Conservation (phyloP, 2,113 vertebrate species). For the Glaucidium brasilianum region DNA sequence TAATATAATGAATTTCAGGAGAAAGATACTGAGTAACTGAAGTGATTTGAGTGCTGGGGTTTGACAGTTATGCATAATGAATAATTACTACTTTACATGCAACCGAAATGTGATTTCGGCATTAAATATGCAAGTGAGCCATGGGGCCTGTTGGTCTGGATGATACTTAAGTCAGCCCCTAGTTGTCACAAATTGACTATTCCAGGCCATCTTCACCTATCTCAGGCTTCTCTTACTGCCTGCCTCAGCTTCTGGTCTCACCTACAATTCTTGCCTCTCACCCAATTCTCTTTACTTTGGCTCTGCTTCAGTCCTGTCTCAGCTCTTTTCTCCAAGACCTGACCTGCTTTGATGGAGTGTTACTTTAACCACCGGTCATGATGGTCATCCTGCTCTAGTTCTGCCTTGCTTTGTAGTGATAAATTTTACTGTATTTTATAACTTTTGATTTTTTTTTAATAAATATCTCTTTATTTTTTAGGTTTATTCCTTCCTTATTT, state of each 20-base stretch:
- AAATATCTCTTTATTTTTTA: neutral
- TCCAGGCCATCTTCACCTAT: neutral
- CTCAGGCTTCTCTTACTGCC: neutral
- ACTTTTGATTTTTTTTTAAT: neutral
- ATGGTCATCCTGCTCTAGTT: neutral
- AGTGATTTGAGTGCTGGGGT: neutral
- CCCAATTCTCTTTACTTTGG: neutral
- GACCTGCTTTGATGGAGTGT: neutral
- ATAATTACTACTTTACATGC: neutral
- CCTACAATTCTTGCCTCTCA: neutral
- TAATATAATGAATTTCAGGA: neutral
- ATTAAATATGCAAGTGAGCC: neutral
- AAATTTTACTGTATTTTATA: neutral
- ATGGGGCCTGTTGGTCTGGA: neutral
- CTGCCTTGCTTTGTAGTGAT: neutral
- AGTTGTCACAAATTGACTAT: neutral
- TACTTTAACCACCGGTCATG: neutral
- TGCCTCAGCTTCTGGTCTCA: neutral
- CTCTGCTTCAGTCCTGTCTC: neutral
- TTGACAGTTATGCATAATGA: neutral
- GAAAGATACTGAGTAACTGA: neutral
- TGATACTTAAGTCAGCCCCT: neutral
- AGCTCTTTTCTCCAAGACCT: neutral
- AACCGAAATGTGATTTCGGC: neutral
- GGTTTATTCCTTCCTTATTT: neutral